Percentiles rank a stretch among this genome's conserved stretches.
Conservation (phyloP, 1,140 invertebrate genomes). For the Galleria mellonella region DNA sequence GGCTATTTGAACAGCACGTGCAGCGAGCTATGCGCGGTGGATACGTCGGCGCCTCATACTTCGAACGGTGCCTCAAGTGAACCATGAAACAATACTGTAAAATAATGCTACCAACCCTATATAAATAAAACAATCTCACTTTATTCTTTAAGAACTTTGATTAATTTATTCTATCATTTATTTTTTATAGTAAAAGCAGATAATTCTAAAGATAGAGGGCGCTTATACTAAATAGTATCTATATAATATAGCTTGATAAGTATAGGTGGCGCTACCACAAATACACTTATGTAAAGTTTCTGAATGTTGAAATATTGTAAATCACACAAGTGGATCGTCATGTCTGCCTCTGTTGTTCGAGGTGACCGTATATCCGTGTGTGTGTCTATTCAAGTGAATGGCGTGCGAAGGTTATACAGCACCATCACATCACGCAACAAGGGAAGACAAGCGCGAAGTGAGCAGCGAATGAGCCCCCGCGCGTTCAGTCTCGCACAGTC, state of each 20-base stretch:
- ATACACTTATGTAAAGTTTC: too few species aligned
- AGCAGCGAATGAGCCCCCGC: conserved; percentile 26
- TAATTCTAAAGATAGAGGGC: too few species aligned
- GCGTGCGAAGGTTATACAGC: conserved; percentile 12
- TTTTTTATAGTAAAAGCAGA: too few species aligned
- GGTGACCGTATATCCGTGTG: not conserved
- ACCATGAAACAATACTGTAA: conserved; percentile 48
- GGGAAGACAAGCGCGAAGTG: conserved; percentile 28
- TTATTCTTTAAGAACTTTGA: conserved; percentile 27
- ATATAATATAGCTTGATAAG: too few species aligned
- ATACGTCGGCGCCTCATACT: conserved; percentile 93
- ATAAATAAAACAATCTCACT: conserved; percentile 69
- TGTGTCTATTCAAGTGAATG: conserved; percentile 5
- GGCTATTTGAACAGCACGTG: conserved; percentile 97
- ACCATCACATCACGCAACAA: not conserved
- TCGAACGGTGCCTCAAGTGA: conserved; percentile 98
- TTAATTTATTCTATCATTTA: too few species aligned
- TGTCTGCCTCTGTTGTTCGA: not conserved
- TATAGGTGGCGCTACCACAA: too few species aligned
- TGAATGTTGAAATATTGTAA: too few species aligned
- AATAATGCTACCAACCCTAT: conserved; percentile 50
- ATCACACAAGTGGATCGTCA: too few species aligned
- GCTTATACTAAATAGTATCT: too few species aligned
- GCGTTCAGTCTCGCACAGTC: conserved; percentile 24
- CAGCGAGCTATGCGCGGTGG: conserved; percentile 96